Percentiles rank a stretch among this genome's conserved stretches.
These are phyloP conservation scores for Plutella xylostella DNA, from an alignment of 2,888 invertebrate genomes.

Conservation along the genomic window DNA sequence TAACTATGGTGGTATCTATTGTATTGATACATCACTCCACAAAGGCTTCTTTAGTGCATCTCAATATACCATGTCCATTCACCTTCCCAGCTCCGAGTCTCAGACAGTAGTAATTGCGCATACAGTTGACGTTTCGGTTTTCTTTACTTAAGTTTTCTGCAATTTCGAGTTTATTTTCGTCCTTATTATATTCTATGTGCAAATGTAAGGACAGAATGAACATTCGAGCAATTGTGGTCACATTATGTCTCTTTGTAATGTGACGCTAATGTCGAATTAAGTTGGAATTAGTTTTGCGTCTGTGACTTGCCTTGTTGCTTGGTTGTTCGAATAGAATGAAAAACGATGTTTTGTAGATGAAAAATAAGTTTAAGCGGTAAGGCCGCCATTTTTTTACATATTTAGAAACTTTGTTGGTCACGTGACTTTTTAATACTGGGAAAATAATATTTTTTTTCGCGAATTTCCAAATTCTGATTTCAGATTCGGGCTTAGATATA, in stretches of 20 bases:
- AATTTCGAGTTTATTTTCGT: conserved; percentile 4
- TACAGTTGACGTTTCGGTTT: background rate
- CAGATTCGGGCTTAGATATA: too few species aligned
- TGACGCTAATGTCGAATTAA: background rate
- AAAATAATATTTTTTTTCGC: too few species aligned
- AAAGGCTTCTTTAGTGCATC: background rate
- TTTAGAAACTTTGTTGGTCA: too few species aligned
- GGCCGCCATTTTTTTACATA: too few species aligned
- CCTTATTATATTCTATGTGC: background rate
- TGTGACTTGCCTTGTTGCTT: background rate
- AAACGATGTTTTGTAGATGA: background rate
- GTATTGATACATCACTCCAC: background rate
- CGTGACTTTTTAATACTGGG: too few species aligned
- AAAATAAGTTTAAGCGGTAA: too few species aligned
- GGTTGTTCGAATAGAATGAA: background rate
- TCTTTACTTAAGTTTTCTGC: background rate
- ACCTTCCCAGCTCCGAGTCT: background rate
- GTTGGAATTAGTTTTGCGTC: background rate
- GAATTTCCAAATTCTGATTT: too few species aligned
- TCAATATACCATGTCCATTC: background rate
- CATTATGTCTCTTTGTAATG: background rate
- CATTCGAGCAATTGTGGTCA: background rate
- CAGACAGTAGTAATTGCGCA: background rate
- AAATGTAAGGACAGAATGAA: background rate
- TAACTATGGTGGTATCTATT: background rate